Evolutionary conservation across 30 jellyfish, hydroid and myxozoan genomes (phyloP), one percentile per base, ranked within the genome.

Genomic region (Turritopsis dohrnii): DNA sequence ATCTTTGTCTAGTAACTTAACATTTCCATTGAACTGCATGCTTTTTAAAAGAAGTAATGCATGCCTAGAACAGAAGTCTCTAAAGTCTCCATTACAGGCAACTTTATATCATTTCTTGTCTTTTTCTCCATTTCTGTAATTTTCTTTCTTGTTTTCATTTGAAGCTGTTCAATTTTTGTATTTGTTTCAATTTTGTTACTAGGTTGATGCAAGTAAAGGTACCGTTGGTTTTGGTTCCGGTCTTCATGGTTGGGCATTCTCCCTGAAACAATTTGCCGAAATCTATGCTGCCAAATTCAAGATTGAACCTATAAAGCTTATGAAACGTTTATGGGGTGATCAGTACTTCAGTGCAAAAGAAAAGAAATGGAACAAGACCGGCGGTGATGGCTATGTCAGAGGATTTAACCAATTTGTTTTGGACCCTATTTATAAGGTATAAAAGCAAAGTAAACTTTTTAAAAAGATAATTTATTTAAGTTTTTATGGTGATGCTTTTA

Each of bases 161-260:
- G n/a, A n/a, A n/a, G n/a, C n/a, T n/a, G n/a, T n/a, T n/a, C n/a
- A n/a, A n/a, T n/a, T n/a, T n/a, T n/a, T n/a, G n/a, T n/a, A n/a
- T n/a, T n/a, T n/a, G n/a, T n/a, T n/a, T n/a, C n/a, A n/a, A n/a
- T n/a, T n/a, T n/a, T n/a, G n/a, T n/a, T n/a, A n/a, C n/a, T 79
- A 79, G 92, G 99, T 95, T 71, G 97, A 95, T 76, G 98, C 99
- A 0, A 74, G 95, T 52, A 76, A 71, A 18, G 99, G 99, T 26
- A 95, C 97, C 19, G 98, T 95, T 28, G 99, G 99, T 1, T 95
- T 95, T 90, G 99, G 99, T 18, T 95, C 99, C 30, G 99, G 99
- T 54, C 94, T 95, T 72, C 96, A 89, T 82, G 99, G 99, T 8
- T 95, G 97, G 97, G 99, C 99, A 23, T 95, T 95, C 89, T 83